These are phyloP conservation scores for Sycobia sp. DNA, from an alignment of 1,140 invertebrate genomes.

Conservation along the genomic window DNA sequence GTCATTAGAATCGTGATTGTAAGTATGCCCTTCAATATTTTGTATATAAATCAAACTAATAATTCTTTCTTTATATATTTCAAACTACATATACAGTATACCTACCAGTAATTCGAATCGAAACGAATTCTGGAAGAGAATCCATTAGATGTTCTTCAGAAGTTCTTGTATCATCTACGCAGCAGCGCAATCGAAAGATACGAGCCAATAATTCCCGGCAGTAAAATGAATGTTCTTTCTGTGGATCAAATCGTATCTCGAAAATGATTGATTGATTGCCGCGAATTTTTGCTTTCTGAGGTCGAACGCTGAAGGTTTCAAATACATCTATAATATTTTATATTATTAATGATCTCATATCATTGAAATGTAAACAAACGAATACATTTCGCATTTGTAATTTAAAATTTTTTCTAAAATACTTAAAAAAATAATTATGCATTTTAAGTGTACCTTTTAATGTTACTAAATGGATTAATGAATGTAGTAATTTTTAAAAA, in stretches of 20 bases:
- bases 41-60: too few relatives aligned
- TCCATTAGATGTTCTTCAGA: not conserved
- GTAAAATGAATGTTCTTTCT: conserved; percentile 34
- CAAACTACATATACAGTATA: conserved; percentile 14
- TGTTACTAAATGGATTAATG: too few relatives aligned
- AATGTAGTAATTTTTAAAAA: too few relatives aligned
- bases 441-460: too few relatives aligned
- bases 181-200: conserved; percentile 26
- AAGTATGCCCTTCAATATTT: conserved; percentile 43
- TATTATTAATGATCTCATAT: not conserved
- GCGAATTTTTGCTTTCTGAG: conserved; percentile 27
- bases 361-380: not conserved
- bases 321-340: conserved; percentile 34
- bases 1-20: conserved; percentile 24
- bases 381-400: not conserved
- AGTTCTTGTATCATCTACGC: not conserved
- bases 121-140: conserved; percentile 35
- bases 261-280: conserved; percentile 39
- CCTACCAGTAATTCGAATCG: conserved; percentile 44
- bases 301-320: conserved; percentile 41
- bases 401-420: too few relatives aligned
- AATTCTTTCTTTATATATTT: too few relatives aligned
- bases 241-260: conserved; percentile 46
- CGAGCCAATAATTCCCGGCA: conserved; percentile 37
- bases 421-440: too few relatives aligned